Evolutionary conservation across 2,797 vertebrate species (phyloP).

Genomic region (Diglossa cyanea): DNA sequence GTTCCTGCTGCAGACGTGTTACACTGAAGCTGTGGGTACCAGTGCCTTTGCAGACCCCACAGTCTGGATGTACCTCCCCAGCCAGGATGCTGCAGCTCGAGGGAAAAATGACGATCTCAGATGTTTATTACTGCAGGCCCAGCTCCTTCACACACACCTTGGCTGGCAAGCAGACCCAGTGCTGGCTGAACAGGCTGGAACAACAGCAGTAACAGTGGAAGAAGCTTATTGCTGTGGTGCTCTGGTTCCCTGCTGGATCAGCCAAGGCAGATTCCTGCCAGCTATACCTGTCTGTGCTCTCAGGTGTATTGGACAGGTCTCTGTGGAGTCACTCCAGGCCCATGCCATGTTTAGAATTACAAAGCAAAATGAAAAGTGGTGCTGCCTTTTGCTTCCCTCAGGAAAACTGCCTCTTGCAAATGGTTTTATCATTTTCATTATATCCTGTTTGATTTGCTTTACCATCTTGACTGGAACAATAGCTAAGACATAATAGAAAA

Average conservation of each 20-base stretch:
- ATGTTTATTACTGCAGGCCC: not conserved
- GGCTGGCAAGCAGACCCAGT: not conserved
- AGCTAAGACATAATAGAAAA: constrained; percentile 42
- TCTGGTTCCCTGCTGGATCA: not conserved
- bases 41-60: not conserved
- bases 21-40: not conserved
- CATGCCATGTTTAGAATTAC: not conserved
- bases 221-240: not conserved
- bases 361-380: constrained; percentile 8
- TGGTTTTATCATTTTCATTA: constrained; percentile 55
- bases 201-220: not conserved
- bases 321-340: not conserved
- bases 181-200: not conserved
- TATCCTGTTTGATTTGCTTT: constrained; percentile 57
- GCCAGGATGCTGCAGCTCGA: not conserved
- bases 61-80: not conserved
- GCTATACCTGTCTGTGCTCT: not conserved
- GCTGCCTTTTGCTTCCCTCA: constrained; percentile 34
- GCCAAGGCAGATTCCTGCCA: not conserved
- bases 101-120: rapidly evolving
- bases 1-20: rapidly evolving
- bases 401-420: constrained; percentile 34
- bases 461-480: constrained; percentile 56
- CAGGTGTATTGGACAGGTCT: not conserved
- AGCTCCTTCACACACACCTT: not conserved